phyloP scores from a whole-genome alignment of 2,113 vertebrate genomes.

The Lagopus leucura region DNA sequence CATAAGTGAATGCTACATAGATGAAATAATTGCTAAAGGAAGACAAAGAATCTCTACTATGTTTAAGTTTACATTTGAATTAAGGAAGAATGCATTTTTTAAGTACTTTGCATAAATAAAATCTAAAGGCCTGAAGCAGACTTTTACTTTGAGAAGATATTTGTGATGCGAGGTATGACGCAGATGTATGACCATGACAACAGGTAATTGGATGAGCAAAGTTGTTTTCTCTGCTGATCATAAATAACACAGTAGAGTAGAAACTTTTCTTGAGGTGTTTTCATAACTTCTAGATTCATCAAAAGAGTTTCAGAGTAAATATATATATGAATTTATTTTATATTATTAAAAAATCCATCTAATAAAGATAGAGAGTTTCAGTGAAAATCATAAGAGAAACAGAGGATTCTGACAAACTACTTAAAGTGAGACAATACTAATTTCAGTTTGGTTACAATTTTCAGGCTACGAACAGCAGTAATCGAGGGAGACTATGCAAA shows the following conservation, averaged over 20 bases:
- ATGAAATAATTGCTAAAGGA: not conserved
- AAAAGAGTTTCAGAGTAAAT: not conserved
- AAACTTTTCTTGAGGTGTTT: not conserved
- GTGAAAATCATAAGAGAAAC: not conserved
- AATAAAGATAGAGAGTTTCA: not conserved
- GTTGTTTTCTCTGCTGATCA: not conserved
- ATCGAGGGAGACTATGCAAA: not conserved
- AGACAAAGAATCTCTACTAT: not conserved
- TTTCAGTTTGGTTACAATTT: not conserved
- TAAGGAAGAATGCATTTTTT: not conserved
- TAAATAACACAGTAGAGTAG: not conserved
- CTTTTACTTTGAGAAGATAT: not conserved
- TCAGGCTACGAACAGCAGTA: not conserved
- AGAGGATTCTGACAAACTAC: not conserved
- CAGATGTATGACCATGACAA: rapidly evolving
- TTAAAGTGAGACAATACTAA: not conserved
- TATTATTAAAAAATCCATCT: not conserved
- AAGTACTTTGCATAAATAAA: not conserved
- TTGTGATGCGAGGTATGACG: not conserved
- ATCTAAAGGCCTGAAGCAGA: not conserved
- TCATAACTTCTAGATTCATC: not conserved
- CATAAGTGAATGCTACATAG: not conserved
- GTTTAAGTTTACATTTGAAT: not conserved
- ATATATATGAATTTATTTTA: not conserved
- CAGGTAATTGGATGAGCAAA: not conserved